Evolutionary conservation across 2,888 invertebrate species (phyloP).

Genomic region (Hirtodrosophila alboralis): DNA sequence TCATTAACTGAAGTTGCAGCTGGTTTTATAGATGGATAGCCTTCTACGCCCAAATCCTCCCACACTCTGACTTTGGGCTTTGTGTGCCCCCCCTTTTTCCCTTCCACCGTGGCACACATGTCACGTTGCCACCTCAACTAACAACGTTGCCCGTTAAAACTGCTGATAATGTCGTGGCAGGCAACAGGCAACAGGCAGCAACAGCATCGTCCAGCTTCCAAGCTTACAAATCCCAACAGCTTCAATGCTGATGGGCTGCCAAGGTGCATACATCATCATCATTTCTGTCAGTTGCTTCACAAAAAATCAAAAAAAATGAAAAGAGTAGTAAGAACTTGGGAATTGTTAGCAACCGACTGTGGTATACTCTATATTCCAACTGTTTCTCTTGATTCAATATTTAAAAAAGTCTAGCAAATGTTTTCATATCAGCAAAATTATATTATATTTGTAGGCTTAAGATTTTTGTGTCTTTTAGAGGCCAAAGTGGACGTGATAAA

Average conservation of each 20-base stretch:
- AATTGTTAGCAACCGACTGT: no score
- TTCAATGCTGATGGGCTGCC: constrained; percentile 64
- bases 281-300: constrained; percentile 62
- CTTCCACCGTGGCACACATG: constrained; percentile 18
- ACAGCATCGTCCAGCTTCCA: constrained; percentile 31
- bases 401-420: no score
- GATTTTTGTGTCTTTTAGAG: no score
- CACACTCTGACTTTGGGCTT: constrained; percentile 6
- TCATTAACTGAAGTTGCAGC: constrained; percentile 52
- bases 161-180: constrained; percentile 74
- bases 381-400: no score
- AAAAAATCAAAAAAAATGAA: no score
- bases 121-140: constrained; percentile 32
- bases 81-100: no score
- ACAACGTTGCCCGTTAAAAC: constrained; percentile 56
- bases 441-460: no score
- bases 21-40: neutral
- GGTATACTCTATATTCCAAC: no score
- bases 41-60: constrained; percentile 1
- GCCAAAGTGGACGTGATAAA: no score
- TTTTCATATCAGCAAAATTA: no score
- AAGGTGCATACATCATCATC: constrained; percentile 78
- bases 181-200: no score
- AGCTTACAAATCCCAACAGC: constrained; percentile 13
- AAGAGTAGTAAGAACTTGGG: no score